Base-by-base conservation (phyloP, 2,113 vertebrate genomes). In the Paradoxurus hermaphroditus region DNA sequence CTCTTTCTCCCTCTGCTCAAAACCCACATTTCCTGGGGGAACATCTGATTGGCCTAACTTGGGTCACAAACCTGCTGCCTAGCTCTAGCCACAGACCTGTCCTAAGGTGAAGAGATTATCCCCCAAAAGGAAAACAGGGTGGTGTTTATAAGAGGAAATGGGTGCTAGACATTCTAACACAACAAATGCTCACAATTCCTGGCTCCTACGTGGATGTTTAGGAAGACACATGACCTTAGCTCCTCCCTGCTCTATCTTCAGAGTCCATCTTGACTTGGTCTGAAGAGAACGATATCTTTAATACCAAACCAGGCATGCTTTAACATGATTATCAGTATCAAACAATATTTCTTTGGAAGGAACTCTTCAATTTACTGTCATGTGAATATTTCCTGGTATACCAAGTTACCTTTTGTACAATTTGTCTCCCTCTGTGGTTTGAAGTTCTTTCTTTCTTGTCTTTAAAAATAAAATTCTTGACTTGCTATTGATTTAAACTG, bases 381-480 rank as follows among this genome's bases (percentile, higher is more conserved):
- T 13, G 13, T 63, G 90, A 90, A 67, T 72, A 62, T 62, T 73
- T 84, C 86, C 77, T 72, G 29, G 34, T 93, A 67, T 68, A 39
- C 31, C 46, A 49, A 63, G 34, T 88, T 70, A 59, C 29, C 49
- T 44, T 79, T 68, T 36, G 21, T 92, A 82, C 59, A 96, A 44
- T 23, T 78, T 51, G 2, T 86, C 36, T 78, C 29, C 68, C 25
- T 73, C 84, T 78, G 29, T 63, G 44, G 10, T 62, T 77, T 77
- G 75, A 72, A 21, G 25, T 86, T 96, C 75, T 67, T 93, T 90
- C 72, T 86, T 86, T 36, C 75, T 88, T 85, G 27, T 18, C 65
- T 82, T 90, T 79, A 70, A 84, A 93, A 83, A 93, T 77, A 90
- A 79, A 90, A 86, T 62, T 72, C 27, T 46, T 86, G 19, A 36